These are phyloP conservation scores for Scelioninae gen. 1 DNA, from an alignment of 2,888 invertebrate genomes.

Conservation along the genomic window DNA sequence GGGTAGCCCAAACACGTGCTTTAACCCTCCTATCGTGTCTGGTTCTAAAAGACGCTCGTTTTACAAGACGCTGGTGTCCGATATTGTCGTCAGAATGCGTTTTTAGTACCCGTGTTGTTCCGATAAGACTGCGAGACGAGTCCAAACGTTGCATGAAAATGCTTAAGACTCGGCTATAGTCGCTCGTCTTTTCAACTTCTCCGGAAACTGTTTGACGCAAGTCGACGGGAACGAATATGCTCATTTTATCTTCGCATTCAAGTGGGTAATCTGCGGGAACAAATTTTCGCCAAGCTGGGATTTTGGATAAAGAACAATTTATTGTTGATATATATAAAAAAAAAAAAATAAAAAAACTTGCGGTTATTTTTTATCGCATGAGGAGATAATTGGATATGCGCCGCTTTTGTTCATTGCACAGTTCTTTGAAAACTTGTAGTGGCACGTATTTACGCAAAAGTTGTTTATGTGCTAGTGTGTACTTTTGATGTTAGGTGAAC, in stretches of 20 bases:
- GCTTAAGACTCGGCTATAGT: slow-evolving; percentile 34
- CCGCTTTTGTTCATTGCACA: not conserved
- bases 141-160: slow-evolving; percentile 59
- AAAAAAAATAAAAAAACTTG: not conserved
- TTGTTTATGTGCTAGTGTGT: slow-evolving; percentile 16
- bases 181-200: slow-evolving; percentile 56
- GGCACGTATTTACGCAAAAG: not conserved
- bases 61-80: slow-evolving; percentile 70
- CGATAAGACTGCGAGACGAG: slow-evolving; percentile 63
- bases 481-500: slow-evolving; percentile 40
- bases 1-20: slow-evolving; percentile 58
- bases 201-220: slow-evolving; percentile 62
- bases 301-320: slow-evolving; percentile 21
- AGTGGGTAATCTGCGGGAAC: slow-evolving; percentile 38
- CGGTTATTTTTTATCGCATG: not conserved
- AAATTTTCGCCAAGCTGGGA: slow-evolving; percentile 19
- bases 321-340: slow-evolving; percentile 20
- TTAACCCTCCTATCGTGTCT: slow-evolving; percentile 54
- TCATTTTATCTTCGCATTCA: slow-evolving; percentile 58
- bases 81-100: slow-evolving; percentile 69
- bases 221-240: slow-evolving; percentile 61
- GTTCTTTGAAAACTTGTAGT: not conserved
- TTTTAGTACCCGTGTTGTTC: slow-evolving; percentile 64
- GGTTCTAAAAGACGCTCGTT: slow-evolving; percentile 64
- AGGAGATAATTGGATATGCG: not conserved